Evolutionary conservation across 2,888 invertebrate genomes (phyloP).

Genomic region (Adineta ricciae): DNA sequence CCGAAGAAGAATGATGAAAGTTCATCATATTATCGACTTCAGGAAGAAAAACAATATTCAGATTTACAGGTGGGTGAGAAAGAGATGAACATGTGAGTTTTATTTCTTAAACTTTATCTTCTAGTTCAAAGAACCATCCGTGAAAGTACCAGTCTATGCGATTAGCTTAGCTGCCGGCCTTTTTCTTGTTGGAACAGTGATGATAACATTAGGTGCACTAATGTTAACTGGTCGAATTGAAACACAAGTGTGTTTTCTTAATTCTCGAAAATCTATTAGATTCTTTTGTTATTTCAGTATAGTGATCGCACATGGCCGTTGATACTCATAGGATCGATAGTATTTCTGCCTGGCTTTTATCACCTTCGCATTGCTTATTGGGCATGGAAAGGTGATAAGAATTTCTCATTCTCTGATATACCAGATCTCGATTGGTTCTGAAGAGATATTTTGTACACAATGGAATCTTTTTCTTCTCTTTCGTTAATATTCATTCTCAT

Average conservation of each 20-base stretch:
- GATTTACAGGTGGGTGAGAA: conserved; percentile 15
- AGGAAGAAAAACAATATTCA: conserved; percentile 4
- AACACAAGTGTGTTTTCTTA: conserved; percentile 56
- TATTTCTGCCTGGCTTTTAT: conserved; percentile 83
- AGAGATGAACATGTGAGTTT: no score
- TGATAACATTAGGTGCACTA: conserved; percentile 67
- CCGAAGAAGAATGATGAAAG: background rate
- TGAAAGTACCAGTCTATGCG: conserved; percentile 73
- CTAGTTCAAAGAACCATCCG: conserved; percentile 53
- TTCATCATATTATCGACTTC: background rate
- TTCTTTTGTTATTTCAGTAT: conserved; percentile 55
- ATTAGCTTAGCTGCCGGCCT: conserved; percentile 66
- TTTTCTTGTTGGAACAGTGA: conserved; percentile 65
- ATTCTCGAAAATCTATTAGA: background rate
- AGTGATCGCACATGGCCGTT: conserved; percentile 78
- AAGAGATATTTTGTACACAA: background rate
- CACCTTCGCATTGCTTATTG: conserved; percentile 76
- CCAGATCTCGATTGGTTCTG: conserved; percentile 51
- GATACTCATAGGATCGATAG: conserved; percentile 70
- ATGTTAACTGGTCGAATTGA: conserved; percentile 71
- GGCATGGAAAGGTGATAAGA: conserved; percentile 70
- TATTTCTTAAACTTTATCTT: no score
- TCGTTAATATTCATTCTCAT: background rate
- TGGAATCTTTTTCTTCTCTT: background rate
- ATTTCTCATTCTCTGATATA: conserved; percentile 76